A percentile compares a stretch with the other conserved stretches of the same genome.
These are phyloP conservation scores for Circaetus gallicus DNA, from an alignment of 2,113 vertebrate genomes.

Conservation along the genomic window DNA sequence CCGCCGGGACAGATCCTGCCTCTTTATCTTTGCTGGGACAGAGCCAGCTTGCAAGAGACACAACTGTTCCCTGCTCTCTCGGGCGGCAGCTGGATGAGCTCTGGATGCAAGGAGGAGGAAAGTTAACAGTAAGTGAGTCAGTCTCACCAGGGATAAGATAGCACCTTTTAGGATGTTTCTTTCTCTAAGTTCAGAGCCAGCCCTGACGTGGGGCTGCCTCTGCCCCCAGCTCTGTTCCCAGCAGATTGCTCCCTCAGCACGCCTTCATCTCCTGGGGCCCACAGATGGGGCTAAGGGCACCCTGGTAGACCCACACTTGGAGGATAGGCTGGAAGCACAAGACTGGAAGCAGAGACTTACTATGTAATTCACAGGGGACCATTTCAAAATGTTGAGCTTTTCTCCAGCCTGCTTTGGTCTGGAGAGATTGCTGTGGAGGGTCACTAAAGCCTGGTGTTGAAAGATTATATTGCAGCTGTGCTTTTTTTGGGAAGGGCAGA, in stretches of 20 bases:
- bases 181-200: not conserved
- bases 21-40: not conserved
- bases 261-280: not conserved
- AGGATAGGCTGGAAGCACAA: not conserved
- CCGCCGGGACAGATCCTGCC: not conserved
- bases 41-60: not conserved
- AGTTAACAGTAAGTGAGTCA: conserved; percentile 4
- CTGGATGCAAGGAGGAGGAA: not conserved
- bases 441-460: not conserved
- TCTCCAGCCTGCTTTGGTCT: not conserved
- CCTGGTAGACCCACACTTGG: not conserved
- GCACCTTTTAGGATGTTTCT: not conserved
- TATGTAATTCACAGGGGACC: not conserved
- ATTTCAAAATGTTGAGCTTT: not conserved
- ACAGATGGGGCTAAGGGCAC: not conserved
- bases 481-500: not conserved
- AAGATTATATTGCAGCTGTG: conserved; percentile 14
- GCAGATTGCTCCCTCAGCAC: not conserved
- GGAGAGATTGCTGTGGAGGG: not conserved
- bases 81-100: not conserved
- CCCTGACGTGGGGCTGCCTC: fast-evolving
- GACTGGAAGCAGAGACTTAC: not conserved
- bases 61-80: not conserved
- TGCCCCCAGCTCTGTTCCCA: not conserved
- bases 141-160: not conserved